Base-by-base conservation (phyloP, 2,113 vertebrate genomes). In the Rallus limicola region DNA sequence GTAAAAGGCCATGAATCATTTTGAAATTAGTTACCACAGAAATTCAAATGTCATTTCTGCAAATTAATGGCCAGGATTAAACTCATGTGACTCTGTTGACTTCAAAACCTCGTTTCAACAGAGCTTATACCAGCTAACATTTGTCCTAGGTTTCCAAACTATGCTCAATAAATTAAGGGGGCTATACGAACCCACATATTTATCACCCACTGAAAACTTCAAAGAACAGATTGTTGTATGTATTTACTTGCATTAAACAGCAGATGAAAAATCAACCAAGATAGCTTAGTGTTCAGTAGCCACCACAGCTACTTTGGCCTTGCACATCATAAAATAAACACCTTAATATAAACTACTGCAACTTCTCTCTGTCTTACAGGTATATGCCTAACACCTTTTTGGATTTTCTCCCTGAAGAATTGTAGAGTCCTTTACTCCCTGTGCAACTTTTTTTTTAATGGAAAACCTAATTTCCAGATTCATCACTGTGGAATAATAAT, bases 1-100 rank as follows among this genome's bases (percentile, higher is more conserved):
- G 78, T 86, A 94, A 86, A 94, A 93, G 71, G 21, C 33, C 40
- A 72, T 77, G 5, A 91, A 94, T 94, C 67, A 76, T 67, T 83
- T 81, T 92, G 72, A 56, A 82, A 77, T 77, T 40, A 93, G 34
- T 56, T 96, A 90, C 60, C 71, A 91, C 59, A 93, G 53, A 88
- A 94, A 93, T 68, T 77, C 52, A 78, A 77, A 90, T 52, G 46
- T 64, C 3, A 53, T 67, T 83, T 33, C 90, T 68, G 52, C 33
- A 96, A 93, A 93, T 90, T 80, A 92, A 95, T 88, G 33, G n/a
- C 18, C 1, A 0, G 67, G 78, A 93, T 88, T 77, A 94, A 95
- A 90, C 46, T 68, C 53, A 79, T 91, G 40, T 24, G 42, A 78
- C 26, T 75, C 40, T 69, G 59, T 42, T 93, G 82, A 81, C 64